These are phyloP conservation scores for Chelonus formosanus DNA, from an alignment of 2,888 invertebrate genomes.

Conservation along the genomic window DNA sequence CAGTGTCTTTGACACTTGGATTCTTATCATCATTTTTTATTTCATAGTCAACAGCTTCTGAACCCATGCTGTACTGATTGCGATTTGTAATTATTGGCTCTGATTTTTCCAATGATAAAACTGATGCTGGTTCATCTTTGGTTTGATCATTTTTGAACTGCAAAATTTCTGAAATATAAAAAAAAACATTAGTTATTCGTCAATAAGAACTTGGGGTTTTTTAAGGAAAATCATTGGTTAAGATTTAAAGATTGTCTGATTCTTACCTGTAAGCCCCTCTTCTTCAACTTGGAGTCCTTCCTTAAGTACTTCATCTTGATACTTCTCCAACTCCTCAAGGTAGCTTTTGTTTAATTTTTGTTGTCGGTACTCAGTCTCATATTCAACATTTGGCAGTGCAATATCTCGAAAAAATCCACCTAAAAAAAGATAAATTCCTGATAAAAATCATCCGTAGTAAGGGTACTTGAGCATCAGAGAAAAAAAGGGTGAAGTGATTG, in stretches of 20 bases:
- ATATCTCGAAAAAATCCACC: slow-evolving; percentile 86
- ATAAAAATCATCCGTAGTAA: not conserved
- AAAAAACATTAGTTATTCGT: not conserved
- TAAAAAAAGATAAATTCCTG: slow-evolving; percentile 65
- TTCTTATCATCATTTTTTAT: slow-evolving; percentile 44
- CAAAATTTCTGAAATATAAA: slow-evolving; percentile 53
- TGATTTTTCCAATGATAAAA: slow-evolving; percentile 46
- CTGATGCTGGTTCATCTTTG: slow-evolving; percentile 39
- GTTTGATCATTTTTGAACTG: slow-evolving; percentile 56
- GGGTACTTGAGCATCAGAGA: too few relatives aligned
- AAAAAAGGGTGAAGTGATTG: not conserved
- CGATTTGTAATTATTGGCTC: slow-evolving; percentile 50
- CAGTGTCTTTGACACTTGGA: slow-evolving; percentile 51
- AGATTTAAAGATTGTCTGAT: slow-evolving; percentile 1
- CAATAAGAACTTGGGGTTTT: not conserved
- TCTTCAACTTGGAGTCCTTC: slow-evolving; percentile 87
- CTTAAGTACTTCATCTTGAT: slow-evolving; percentile 81
- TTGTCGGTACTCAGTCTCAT: slow-evolving; percentile 67
- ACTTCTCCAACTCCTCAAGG: slow-evolving; percentile 81
- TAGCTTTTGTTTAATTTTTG: slow-evolving; percentile 73
- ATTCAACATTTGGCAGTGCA: slow-evolving; percentile 74
- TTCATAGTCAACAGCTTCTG: slow-evolving; percentile 44
- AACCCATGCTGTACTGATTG: slow-evolving; percentile 54
- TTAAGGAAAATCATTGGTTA: slow-evolving; percentile 4
- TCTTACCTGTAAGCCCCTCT: slow-evolving; percentile 77